Evolutionary conservation across 2,113 vertebrate species (phyloP).

Genomic region (Equus przewalskii): DNA sequence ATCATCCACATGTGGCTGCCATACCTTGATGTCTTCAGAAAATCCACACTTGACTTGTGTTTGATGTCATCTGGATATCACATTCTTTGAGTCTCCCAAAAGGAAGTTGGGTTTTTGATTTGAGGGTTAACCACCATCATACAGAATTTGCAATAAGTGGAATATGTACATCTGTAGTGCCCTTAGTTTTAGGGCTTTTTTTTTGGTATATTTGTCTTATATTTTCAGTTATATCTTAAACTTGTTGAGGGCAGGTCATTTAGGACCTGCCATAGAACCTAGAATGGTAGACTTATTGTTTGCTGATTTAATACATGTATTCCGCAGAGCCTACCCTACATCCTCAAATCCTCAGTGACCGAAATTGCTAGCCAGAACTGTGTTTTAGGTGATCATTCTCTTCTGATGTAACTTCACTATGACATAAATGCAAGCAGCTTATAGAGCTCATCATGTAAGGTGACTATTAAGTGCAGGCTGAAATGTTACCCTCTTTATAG

Average conservation of each 20-base stretch:
- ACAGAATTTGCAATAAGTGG: constrained; percentile 59
- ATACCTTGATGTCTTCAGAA: constrained; percentile 72
- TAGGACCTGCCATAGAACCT: constrained; percentile 19
- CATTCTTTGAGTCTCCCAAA: constrained; percentile 67
- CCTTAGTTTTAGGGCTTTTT: constrained; percentile 30
- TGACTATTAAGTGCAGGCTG: constrained; percentile 19
- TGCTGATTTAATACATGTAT: constrained; percentile 23
- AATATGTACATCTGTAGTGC: constrained; percentile 35
- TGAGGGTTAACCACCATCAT: constrained; percentile 59
- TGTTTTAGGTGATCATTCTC: constrained; percentile 39
- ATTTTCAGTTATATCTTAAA: constrained; percentile 67
- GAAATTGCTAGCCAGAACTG: constrained; percentile 58
- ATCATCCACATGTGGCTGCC: constrained; percentile 73
- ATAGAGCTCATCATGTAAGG: constrained; percentile 6
- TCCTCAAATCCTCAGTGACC: neutral
- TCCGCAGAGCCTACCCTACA: neutral
- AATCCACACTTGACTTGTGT: constrained; percentile 63
- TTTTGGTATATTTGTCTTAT: constrained; percentile 15
- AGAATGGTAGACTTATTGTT: constrained; percentile 9
- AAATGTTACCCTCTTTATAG: constrained; percentile 15
- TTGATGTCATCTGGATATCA: constrained; percentile 83
- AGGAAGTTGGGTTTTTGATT: constrained; percentile 70
- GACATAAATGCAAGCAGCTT: constrained; percentile 27
- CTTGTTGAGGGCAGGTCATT: neutral
- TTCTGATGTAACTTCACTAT: constrained; percentile 43